Base-by-base conservation (phyloP, 37 sponge, comb jelly and placozoan genomes). In the Spongilla lacustris region DNA sequence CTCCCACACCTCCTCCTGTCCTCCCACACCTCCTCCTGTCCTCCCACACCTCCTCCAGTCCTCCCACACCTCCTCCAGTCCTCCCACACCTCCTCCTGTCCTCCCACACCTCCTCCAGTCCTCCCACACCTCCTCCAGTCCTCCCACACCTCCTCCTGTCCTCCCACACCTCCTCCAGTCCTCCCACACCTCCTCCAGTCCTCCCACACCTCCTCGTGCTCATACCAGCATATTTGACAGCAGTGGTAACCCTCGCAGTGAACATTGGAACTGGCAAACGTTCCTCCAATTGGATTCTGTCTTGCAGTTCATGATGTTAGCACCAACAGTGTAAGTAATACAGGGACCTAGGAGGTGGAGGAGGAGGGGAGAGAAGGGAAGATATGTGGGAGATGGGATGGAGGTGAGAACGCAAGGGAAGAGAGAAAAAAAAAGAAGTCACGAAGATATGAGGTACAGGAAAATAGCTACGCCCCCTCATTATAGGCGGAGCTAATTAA, bases 91-190 rank as follows among this genome's bases (percentile, higher is more conserved):
- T n/a, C n/a, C n/a, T n/a, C n/a, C n/a, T n/a, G n/a, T n/a, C n/a
- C n/a, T n/a, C n/a, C n/a, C n/a, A n/a, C n/a, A n/a, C n/a, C n/a
- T 93, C 94, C 3, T 90, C 94, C 0, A 93, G 66, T 25, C 88
- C 92, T 72, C 92, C 93, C 5, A 95, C 86, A 84, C 92, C 92
- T 68, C 92, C 96, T 30, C 96, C 96, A 77, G 96, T 91, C 96
- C 92, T 13, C 13, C 23, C 24, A 72, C 12, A 72, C 28, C 12
- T 13, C 26, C 22, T 29, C 17, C 17, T 36, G 23, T 75, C 5
- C 13, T 21, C 9, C 10, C 24, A 75, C 35, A 9, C 11, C 75
- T 21, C 75, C 75, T 37, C 34, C 30, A 23, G 11, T 4, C 35
- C 8, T 13, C 13, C 36, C 11, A 76, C 9, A 37, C 36, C 14